A percentile compares a stretch with the other conserved stretches of the same genome.
Evolutionary conservation across 1,140 invertebrate species (phyloP).

Genomic region (Yoshiicerus persimilis): DNA sequence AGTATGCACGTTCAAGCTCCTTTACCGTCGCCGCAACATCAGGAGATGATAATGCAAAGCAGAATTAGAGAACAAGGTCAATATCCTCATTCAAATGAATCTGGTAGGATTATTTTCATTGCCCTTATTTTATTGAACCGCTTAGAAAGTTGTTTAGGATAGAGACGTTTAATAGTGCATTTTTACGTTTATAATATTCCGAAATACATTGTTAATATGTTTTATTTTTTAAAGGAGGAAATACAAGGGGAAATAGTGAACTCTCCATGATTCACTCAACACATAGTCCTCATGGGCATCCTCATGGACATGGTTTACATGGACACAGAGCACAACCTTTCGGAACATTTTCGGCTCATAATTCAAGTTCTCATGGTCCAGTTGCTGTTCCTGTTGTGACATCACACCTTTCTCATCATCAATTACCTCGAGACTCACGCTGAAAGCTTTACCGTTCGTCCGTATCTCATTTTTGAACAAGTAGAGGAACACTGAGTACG

Average conservation of each 20-base stretch:
- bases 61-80: background rate
- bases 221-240: background rate
- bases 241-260: background rate
- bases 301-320: background rate
- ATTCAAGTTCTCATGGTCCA: background rate
- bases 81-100: background rate
- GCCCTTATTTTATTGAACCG: no score
- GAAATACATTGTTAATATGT: background rate
- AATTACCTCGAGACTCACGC: background rate
- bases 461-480: background rate
- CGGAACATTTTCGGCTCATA: background rate
- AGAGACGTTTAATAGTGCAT: no score
- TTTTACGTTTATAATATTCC: no score
- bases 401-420: background rate
- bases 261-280: background rate
- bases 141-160: no score
- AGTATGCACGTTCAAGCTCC: background rate
- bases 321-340: background rate
- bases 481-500: background rate
- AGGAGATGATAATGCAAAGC: background rate
- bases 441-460: background rate
- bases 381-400: conserved; percentile 26
- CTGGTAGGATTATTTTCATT: background rate
- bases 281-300: background rate
- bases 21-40: conserved; percentile 26